Conservation (phyloP, 2,797 vertebrate genomes). For the Fringilla coelebs region DNA sequence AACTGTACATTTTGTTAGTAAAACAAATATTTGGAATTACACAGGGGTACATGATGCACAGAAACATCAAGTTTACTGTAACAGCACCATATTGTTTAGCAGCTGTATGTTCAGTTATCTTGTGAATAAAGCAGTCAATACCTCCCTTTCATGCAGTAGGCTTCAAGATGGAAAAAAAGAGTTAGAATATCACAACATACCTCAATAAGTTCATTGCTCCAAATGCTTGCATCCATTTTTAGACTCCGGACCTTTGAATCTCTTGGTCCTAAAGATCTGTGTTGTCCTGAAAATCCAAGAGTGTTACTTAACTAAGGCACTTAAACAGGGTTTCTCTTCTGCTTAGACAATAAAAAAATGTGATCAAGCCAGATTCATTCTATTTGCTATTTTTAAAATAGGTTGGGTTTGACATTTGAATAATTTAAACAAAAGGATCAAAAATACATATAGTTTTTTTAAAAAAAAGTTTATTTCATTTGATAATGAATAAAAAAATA, state of each 20-base stretch:
- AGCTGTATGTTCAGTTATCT: not conserved
- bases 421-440: not conserved
- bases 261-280: slow-evolving; percentile 88
- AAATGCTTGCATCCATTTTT: slow-evolving; percentile 93
- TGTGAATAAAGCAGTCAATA: not conserved
- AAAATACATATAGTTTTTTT: accelerated
- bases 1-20: not conserved
- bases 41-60: not conserved
- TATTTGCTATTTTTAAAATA: not conserved
- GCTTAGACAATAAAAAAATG: not conserved
- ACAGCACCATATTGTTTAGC: not conserved
- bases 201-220: slow-evolving; percentile 98
- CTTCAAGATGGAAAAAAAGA: not conserved
- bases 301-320: not conserved
- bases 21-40: not conserved
- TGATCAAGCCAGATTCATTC: not conserved
- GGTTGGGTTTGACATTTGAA: not conserved
- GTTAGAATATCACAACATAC: slow-evolving; percentile 58
- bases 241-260: slow-evolving; percentile 93
- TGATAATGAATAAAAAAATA: not conserved
- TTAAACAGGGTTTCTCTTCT: not conserved
- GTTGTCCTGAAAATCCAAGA: slow-evolving; percentile 82
- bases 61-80: not conserved
- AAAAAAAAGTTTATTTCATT: not conserved
- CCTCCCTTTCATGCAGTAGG: not conserved